Evolutionary conservation across 2,797 vertebrate genomes (phyloP).

Genomic region (Ara ararauna): DNA sequence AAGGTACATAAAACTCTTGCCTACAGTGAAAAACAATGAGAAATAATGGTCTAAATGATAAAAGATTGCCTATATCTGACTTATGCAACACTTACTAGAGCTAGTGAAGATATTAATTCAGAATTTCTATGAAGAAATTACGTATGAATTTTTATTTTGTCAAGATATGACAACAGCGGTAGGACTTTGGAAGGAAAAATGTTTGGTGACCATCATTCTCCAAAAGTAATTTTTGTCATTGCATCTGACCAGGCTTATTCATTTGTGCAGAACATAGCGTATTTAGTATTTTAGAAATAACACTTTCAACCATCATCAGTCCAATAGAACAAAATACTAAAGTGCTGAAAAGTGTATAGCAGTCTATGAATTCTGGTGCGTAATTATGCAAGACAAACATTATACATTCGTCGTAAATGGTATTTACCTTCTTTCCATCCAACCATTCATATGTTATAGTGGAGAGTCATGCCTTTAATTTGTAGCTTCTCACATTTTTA

Average conservation of each 20-base stretch:
- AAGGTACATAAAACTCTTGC: not conserved
- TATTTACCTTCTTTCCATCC: conserved; percentile 36
- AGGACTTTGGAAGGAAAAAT: not conserved
- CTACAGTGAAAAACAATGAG: not conserved
- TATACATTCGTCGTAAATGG: conserved; percentile 39
- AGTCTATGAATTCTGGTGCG: conserved; percentile 37
- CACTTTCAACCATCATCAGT: conserved; percentile 1
- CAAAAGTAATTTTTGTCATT: conserved; percentile 4
- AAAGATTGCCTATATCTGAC: not conserved
- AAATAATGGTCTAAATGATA: not conserved
- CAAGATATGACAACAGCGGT: not conserved
- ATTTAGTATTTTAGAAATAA: conserved; percentile 23
- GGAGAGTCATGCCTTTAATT: conserved; percentile 59
- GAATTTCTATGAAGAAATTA: conserved; percentile 26
- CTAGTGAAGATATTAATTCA: conserved; percentile 18
- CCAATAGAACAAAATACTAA: conserved; percentile 10
- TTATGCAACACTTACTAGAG: not conserved
- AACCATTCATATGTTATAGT: conserved; percentile 26
- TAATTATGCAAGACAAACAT: conserved; percentile 64
- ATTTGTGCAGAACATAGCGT: not conserved
- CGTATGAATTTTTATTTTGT: not conserved
- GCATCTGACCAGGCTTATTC: not conserved
- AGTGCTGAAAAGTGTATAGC: not conserved
- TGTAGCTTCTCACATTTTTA: conserved; percentile 70
- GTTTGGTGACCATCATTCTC: not conserved